These are phyloP conservation scores for Chaenodraco wilsoni DNA, from an alignment of 2,797 vertebrate species.

Conservation along the genomic window DNA sequence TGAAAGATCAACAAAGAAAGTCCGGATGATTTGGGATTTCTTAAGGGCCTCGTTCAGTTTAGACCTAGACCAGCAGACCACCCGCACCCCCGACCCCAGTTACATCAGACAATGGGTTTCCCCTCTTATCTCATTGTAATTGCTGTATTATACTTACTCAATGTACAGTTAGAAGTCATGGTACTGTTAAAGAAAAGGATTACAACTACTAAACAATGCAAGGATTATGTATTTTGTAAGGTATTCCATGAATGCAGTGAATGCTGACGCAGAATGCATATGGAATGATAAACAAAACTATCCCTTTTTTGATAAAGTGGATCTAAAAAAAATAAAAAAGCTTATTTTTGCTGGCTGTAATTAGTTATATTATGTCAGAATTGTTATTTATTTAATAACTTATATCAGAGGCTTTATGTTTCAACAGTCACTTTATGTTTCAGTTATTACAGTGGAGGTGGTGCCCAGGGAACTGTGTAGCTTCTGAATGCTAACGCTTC, in stretches of 20 bases:
- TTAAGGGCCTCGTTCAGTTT: constrained; percentile 41
- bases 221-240: constrained; percentile 80
- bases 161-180: constrained; percentile 79
- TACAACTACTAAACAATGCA: constrained; percentile 75
- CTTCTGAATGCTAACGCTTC: constrained; percentile 61
- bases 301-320: constrained; percentile 64
- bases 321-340: constrained; percentile 56
- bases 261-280: constrained; percentile 74
- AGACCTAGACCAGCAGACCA: constrained; percentile 60
- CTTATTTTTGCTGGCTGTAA: constrained; percentile 70
- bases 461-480: constrained; percentile 36
- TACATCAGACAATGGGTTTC: constrained; percentile 62
- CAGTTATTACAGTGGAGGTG: constrained; percentile 45
- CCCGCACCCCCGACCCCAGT: constrained; percentile 25
- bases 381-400: constrained; percentile 72
- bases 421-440: constrained; percentile 64
- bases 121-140: constrained; percentile 62
- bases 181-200: constrained; percentile 81
- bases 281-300: constrained; percentile 70
- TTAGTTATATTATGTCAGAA: constrained; percentile 64
- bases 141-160: constrained; percentile 75
- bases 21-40: constrained; percentile 40
- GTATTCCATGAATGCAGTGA: constrained; percentile 76
- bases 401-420: constrained; percentile 63
- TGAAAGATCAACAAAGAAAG: constrained; percentile 50